Evolutionary conservation across 2,888 invertebrate species (phyloP).

Genomic region (Scaeva pyrastri): DNA sequence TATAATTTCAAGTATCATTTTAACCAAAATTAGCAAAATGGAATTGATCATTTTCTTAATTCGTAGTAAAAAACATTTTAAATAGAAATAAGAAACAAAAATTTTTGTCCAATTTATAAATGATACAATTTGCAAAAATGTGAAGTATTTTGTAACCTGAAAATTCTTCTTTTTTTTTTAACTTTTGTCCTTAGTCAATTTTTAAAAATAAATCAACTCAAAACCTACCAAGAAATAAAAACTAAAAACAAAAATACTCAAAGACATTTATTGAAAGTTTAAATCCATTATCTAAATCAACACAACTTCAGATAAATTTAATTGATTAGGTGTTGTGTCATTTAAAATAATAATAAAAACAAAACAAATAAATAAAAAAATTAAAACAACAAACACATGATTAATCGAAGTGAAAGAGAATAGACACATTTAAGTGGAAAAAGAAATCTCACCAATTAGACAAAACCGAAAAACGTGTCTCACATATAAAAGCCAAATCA

Average conservation of each 20-base stretch:
- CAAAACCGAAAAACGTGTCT: conserved; percentile 19
- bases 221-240: neutral
- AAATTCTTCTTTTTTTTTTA: no score
- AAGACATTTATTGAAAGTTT: neutral
- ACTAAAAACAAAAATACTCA: neutral
- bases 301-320: neutral
- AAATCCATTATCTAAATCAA: neutral
- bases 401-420: neutral
- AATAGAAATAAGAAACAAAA: no score
- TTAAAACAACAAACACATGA: conserved; percentile 19
- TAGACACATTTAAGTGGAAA: conserved; percentile 15
- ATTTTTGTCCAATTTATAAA: no score
- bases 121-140: no score
- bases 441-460: conserved; percentile 30
- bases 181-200: no score
- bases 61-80: no score
- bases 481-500: neutral
- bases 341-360: neutral
- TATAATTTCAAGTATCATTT: no score
- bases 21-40: no score
- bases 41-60: no score
- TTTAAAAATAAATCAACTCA: neutral
- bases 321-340: conserved; percentile 38
- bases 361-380: no score
- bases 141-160: no score